phyloP scores from a whole-genome alignment of 2,113 vertebrate genomes.

The Mobula hypostoma region DNA sequence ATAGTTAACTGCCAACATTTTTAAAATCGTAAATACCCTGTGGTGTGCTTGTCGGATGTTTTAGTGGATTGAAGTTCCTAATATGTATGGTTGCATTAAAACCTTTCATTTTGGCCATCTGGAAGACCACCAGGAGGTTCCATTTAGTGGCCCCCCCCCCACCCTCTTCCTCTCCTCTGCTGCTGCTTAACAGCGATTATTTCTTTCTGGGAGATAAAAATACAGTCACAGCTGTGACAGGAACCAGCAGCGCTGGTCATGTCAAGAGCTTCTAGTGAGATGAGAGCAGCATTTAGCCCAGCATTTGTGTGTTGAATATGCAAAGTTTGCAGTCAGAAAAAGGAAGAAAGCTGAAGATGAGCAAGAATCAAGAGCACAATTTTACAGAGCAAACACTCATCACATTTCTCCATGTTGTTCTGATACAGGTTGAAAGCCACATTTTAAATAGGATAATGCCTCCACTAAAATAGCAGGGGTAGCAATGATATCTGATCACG shows the following conservation, averaged over 20 bases:
- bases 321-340: neutral
- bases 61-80: neutral
- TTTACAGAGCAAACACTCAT: neutral
- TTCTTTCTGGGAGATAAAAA: neutral
- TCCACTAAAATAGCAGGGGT: slow-evolving; percentile 9
- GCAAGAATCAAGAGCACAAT: neutral
- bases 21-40: neutral
- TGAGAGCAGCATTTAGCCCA: neutral
- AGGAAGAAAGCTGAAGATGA: neutral
- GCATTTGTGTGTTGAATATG: neutral
- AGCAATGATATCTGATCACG: neutral
- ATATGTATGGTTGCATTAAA: neutral
- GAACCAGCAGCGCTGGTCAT: neutral
- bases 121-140: neutral
- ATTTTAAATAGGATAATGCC: neutral
- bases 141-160: neutral
- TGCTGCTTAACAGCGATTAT: neutral
- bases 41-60: neutral
- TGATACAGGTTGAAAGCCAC: neutral
- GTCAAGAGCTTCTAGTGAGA: neutral
- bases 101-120: neutral
- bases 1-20: neutral
- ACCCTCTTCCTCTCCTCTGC: neutral
- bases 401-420: neutral
- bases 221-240: neutral